Evolutionary conservation across 2,888 invertebrate species (phyloP).

Genomic region (Nebria salina): DNA sequence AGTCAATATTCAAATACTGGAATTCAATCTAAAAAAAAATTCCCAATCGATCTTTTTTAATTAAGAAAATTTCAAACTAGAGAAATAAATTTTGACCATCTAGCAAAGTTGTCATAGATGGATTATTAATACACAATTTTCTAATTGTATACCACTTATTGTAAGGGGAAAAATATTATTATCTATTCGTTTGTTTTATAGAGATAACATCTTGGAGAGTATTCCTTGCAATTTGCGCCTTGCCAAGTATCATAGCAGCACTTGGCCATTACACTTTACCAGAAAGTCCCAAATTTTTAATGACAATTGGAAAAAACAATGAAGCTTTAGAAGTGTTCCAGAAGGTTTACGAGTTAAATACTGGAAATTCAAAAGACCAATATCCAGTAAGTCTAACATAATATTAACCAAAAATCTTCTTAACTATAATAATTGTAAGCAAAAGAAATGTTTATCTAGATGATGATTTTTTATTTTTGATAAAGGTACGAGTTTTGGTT

Average conservation of each 20-base stretch:
- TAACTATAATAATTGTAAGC: background rate
- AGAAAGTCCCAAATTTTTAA: conserved; percentile 79
- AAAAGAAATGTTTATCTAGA: too few species aligned
- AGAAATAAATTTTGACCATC: too few species aligned
- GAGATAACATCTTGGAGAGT: conserved; percentile 72
- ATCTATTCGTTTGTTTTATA: conserved; percentile 52
- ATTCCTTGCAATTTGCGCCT: conserved; percentile 68
- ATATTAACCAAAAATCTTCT: background rate
- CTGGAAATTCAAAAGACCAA: conserved; percentile 66
- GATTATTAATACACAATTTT: too few species aligned
- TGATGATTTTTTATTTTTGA: conserved; percentile 46
- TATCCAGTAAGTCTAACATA: conserved; percentile 69
- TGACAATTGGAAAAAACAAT: conserved; percentile 70
- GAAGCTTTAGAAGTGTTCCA: conserved; percentile 71
- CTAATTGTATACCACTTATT: too few species aligned
- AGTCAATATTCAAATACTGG: conserved; percentile 35
- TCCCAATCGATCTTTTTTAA: background rate
- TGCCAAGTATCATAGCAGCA: conserved; percentile 75
- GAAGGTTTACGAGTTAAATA: conserved; percentile 71
- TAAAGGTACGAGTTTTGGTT: conserved; percentile 59
- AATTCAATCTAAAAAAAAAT: background rate
- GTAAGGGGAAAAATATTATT: too few species aligned
- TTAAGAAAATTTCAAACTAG: background rate
- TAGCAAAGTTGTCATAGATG: too few species aligned
- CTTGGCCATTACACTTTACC: conserved; percentile 67